These are phyloP conservation scores for Daubentonia madagascariensis DNA, from an alignment of 2,113 vertebrate species.

Conservation along the genomic window DNA sequence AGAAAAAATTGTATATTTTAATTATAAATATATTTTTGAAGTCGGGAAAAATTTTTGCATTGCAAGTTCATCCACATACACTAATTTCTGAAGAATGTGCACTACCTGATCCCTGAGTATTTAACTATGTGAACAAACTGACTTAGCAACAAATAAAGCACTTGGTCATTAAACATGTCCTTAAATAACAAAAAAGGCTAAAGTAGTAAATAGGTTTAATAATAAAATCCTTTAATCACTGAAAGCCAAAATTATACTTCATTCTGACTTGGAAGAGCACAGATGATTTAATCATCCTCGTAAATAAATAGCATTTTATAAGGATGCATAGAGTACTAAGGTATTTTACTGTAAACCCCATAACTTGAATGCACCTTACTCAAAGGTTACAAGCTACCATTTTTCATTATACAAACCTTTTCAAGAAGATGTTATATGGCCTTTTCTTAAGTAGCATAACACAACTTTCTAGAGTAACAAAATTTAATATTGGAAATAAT, in stretches of 20 bases:
- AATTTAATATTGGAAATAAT: not conserved
- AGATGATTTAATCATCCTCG: not conserved
- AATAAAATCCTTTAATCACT: not conserved
- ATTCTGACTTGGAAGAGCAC: slow-evolving; percentile 23
- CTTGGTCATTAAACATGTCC: not conserved
- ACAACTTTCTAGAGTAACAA: not conserved
- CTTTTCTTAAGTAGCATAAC: not conserved
- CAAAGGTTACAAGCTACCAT: not conserved
- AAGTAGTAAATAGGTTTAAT: not conserved
- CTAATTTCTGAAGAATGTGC: not conserved
- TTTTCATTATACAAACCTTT: not conserved
- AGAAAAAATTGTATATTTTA: not conserved
- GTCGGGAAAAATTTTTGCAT: not conserved
- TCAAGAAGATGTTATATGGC: not conserved
- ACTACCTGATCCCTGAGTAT: not conserved
- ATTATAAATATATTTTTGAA: not conserved
- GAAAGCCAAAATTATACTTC: slow-evolving; percentile 49
- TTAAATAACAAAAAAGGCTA: not conserved
- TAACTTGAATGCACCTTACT: not conserved
- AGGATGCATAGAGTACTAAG: not conserved
- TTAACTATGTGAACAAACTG: not conserved
- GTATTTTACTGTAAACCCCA: not conserved
- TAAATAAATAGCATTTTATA: slow-evolving; percentile 55
- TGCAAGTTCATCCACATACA: not conserved
- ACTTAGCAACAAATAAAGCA: not conserved